These are phyloP conservation scores for Phlogophora meticulosa DNA, from an alignment of 2,888 invertebrate species.

Conservation along the genomic window DNA sequence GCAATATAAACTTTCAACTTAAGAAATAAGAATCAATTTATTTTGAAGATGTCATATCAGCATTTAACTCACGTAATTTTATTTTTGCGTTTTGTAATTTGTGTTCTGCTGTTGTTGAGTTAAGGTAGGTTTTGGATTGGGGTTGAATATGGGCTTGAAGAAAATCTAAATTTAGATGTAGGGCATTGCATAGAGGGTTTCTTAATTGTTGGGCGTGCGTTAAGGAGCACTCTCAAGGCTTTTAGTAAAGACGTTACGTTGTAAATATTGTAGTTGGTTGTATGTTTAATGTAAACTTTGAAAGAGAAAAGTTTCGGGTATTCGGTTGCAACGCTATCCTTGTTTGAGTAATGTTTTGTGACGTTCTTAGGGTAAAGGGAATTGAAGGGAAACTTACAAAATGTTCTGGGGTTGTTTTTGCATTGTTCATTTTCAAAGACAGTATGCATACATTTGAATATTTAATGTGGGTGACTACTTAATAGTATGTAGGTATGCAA, in stretches of 20 bases:
- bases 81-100: slow-evolving; percentile 27
- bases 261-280: slow-evolving; percentile 64
- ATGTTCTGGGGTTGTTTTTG: not conserved
- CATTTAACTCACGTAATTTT: slow-evolving; percentile 51
- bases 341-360: slow-evolving; percentile 41
- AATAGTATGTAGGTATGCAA: no score
- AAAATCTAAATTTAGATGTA: slow-evolving; percentile 77
- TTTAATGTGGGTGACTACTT: not conserved
- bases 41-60: slow-evolving; percentile 23
- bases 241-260: slow-evolving; percentile 66
- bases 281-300: slow-evolving; percentile 54
- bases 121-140: slow-evolving; percentile 34
- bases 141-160: slow-evolving; percentile 35
- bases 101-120: not conserved
- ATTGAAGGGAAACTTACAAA: not conserved
- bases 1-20: slow-evolving; percentile 57
- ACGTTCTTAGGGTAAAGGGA: not conserved
- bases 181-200: slow-evolving; percentile 74
- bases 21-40: slow-evolving; percentile 62
- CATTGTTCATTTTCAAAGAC: not conserved
- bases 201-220: slow-evolving; percentile 78
- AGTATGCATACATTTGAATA: not conserved
- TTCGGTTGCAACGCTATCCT: slow-evolving; percentile 41
- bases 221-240: slow-evolving; percentile 72
- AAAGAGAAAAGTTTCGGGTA: slow-evolving; percentile 39